Evolutionary conservation across 2,888 invertebrate species (phyloP).

Genomic region (Gymnoscelis rufifasciata): DNA sequence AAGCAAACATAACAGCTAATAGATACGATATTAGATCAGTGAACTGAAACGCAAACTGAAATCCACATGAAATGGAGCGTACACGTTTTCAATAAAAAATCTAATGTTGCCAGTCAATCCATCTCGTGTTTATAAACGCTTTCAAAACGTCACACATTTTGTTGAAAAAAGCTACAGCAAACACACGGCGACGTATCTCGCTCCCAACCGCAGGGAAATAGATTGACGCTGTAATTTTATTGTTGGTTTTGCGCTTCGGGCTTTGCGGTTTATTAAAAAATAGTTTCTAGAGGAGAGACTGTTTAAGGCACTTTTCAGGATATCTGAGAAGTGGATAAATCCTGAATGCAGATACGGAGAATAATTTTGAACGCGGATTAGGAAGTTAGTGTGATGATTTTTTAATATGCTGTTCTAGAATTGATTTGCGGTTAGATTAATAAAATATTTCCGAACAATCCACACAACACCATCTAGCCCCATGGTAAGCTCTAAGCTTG

Average conservation of each 20-base stretch:
- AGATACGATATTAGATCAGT: neutral
- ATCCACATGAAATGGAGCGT: neutral
- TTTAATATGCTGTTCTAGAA: too few species aligned
- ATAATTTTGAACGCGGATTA: too few species aligned
- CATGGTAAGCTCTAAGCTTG: too few species aligned
- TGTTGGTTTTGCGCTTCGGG: conserved; percentile 20
- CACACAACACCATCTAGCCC: too few species aligned
- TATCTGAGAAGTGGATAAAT: too few species aligned
- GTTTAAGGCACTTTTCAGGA: conserved; percentile 4
- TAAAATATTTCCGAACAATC: too few species aligned
- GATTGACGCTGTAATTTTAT: conserved; percentile 26
- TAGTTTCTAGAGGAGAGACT: conserved; percentile 11
- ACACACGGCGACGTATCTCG: conserved; percentile 18
- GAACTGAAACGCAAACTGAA: neutral
- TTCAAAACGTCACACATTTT: conserved; percentile 13
- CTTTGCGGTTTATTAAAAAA: conserved; percentile 26
- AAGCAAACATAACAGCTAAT: too few species aligned
- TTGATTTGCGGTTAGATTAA: too few species aligned
- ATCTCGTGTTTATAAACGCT: conserved; percentile 3
- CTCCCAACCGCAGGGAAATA: conserved; percentile 21
- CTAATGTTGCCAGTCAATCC: conserved; percentile 4
- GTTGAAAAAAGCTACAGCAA: conserved; percentile 11
- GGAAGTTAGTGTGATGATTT: too few species aligned
- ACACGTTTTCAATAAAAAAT: neutral
- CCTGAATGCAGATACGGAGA: too few species aligned